Evolutionary conservation across 2,888 invertebrate genomes (phyloP).

Genomic region (Lasioglossum lativentre): DNA sequence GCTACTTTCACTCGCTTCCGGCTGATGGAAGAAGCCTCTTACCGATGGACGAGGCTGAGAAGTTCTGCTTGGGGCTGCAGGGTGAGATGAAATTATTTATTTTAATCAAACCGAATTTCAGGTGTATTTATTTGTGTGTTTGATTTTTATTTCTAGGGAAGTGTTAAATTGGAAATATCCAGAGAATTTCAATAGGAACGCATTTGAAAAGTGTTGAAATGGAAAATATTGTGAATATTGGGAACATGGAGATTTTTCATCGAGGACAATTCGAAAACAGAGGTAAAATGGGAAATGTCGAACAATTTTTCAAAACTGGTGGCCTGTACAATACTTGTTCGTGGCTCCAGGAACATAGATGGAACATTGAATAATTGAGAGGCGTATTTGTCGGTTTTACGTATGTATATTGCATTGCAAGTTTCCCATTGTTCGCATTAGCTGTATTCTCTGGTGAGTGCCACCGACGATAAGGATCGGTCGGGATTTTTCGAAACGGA

Average conservation of each 20-base stretch:
- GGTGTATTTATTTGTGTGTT: no score
- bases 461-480: background rate
- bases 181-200: background rate
- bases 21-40: background rate
- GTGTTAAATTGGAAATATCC: background rate
- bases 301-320: background rate
- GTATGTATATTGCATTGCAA: background rate
- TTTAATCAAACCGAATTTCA: no score
- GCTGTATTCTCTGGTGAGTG: background rate
- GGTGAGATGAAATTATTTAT: no score
- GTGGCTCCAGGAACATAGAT: background rate
- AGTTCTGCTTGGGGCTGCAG: background rate
- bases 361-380: background rate
- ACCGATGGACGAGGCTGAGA: background rate
- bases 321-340: background rate
- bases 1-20: constrained; percentile 25
- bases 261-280: background rate
- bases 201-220: background rate
- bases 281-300: background rate
- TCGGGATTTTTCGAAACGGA: background rate
- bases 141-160: no score
- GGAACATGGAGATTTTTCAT: background rate
- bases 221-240: background rate
- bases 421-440: background rate
- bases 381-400: background rate